Conservation (phyloP, 2,113 vertebrate species). For the Mystacornis crossleyi region DNA sequence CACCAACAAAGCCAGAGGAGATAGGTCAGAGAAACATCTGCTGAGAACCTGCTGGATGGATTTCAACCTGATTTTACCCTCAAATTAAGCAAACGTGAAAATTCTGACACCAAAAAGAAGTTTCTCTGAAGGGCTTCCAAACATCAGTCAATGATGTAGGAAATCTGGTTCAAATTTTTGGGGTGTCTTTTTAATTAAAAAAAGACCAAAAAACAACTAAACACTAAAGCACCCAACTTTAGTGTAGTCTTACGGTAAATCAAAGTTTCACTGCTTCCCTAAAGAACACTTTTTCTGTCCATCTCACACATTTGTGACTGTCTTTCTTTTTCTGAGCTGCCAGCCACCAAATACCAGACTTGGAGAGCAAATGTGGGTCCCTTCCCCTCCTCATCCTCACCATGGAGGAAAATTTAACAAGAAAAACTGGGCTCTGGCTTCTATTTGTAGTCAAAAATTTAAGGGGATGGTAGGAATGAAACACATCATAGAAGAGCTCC, state of each 20-base stretch:
- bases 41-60: background rate
- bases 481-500: background rate
- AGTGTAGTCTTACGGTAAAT: background rate
- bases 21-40: background rate
- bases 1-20: background rate
- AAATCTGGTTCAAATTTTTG: background rate
- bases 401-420: background rate
- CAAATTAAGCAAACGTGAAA: slow-evolving; percentile 14
- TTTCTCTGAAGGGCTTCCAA: slow-evolving; percentile 32
- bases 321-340: background rate
- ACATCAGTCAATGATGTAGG: background rate
- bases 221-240: background rate
- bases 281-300: background rate
- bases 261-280: background rate
- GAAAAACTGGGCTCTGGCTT: background rate
- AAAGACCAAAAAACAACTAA: background rate
- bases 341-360: background rate
- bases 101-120: background rate
- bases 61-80: background rate
- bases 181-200: background rate
- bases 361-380: background rate
- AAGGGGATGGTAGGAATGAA: background rate
- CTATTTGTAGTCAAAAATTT: background rate
- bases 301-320: background rate
- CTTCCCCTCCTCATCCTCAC: background rate